Percentiles rank a stretch among this genome's conserved stretches.
phyloP scores from a whole-genome alignment of 2,797 vertebrate genomes.

The Trachops cirrhosus region DNA sequence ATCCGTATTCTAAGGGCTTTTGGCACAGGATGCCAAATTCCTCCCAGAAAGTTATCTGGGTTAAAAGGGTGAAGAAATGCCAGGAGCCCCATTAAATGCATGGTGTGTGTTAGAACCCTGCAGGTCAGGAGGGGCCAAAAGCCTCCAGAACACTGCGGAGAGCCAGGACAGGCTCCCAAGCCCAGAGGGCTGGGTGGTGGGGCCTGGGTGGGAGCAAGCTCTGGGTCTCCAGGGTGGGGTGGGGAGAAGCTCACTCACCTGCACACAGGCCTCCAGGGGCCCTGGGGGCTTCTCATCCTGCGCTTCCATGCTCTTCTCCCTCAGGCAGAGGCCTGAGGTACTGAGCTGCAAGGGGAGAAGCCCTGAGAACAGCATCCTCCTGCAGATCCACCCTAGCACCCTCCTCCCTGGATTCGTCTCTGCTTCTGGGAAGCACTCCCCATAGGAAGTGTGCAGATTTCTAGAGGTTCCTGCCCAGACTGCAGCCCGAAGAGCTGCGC shows the following conservation, averaged over 20 bases:
- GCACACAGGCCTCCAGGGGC: neutral
- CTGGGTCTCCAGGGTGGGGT: neutral
- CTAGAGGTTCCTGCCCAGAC: neutral
- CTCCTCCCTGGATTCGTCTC: neutral
- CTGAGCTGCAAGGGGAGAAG: neutral
- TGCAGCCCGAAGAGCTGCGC: neutral
- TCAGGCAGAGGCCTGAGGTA: neutral
- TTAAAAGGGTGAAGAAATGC: neutral
- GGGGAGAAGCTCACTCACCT: slow-evolving; percentile 45
- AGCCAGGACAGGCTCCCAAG: neutral
- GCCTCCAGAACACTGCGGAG: neutral
- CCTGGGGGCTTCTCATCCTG: slow-evolving; percentile 4
- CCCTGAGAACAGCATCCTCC: neutral
- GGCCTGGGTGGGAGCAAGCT: neutral
- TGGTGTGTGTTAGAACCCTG: neutral
- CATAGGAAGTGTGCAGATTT: neutral
- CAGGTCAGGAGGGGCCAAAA: neutral
- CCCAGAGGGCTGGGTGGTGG: neutral
- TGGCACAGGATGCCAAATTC: neutral
- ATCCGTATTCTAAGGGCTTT: neutral
- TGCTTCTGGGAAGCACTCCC: neutral
- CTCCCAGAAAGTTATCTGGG: neutral
- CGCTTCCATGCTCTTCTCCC: slow-evolving; percentile 49
- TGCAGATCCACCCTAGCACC: rapidly evolving
- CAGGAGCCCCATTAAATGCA: neutral